Base-by-base conservation (phyloP, 2,888 invertebrate species). In the Drosophila subsilvestris region DNA sequence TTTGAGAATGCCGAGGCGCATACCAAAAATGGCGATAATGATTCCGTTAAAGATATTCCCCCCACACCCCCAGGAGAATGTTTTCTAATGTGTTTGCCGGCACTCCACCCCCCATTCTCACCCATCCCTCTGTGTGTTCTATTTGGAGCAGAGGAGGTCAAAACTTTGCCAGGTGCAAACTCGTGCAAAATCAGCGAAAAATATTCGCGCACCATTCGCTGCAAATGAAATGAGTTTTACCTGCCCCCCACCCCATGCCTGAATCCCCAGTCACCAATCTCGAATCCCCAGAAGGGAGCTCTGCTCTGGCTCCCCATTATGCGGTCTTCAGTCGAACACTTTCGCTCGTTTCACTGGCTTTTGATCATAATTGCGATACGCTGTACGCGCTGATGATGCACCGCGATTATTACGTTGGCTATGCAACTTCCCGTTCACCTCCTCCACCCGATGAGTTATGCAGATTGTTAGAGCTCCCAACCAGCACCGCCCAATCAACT, bases 1-100 rank as follows among this genome's bases (percentile, higher is more conserved):
- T 78, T 80, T 57, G 59, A 37, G 50, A 70, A 75, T 63, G 75
- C 69, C 45, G 62, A 37, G 70, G 62, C 47, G 62, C 69, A 75
- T 61, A 68, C 65, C 55, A 42, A 63, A 63, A 55, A 70, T 57
- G 53, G 49, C 49, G 73, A 77, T 77, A 77, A 79, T 77, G 74
- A 77, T 67, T 67, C 44, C 58, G 49, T 75, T 67, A 55, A 77
- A 58, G 63, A 63, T 63, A 79, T 77, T 70, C 51, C 37, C 37
- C 22, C 20, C 27, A 12, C 5, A 4, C 6, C 43, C 48, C 51
- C 58, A 44, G 48, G 74, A 50, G 60, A 62, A 56, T 59, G 37
- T 61, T 47, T 53, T 57, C 63, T 69, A 70, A 72, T 63, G 71
- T 63, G 58, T 59, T 66, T 66, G 54, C 54, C 49, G 12, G 42